Evolutionary conservation across 1,140 invertebrate species (phyloP), one percentile per base, ranked within the genome.

Genomic region (Drosophila punjabiensis): DNA sequence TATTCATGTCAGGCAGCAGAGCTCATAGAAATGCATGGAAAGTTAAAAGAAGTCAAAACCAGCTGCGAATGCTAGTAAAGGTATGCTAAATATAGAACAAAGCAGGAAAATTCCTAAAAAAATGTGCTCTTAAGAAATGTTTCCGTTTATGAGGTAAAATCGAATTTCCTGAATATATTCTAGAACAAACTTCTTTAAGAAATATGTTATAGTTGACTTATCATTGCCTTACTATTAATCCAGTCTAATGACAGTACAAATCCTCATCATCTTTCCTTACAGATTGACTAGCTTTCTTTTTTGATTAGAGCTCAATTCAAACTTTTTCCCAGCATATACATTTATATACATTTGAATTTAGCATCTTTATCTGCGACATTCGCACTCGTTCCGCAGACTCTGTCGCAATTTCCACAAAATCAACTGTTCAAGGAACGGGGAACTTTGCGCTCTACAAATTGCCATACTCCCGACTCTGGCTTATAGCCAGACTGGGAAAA

Each of bases 361-460:
- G 67, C 43, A 61, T 61, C 53, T 73, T 73, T 43, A 74, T 52
- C 70, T 73, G 69, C 55, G 47, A 73, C 69, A 73, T 52, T 73
- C 68, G 43, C 69, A 73, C 41, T 24, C 70, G 43, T 74, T 41
- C 30, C 41, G 14, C 68, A 33, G 16, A 32, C 68, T 20, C 45
- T n/a, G 33, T 73, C 67, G 70, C 70, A 74, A 28, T 73, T 60
- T 16, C 55, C 37, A 43, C 45, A 74, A 61, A 73, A 73, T 74
- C 70, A 52, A 61, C 45, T 52, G 53, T 30, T 30, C 65, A 11
- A 43, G 47, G 35, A 67, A 58, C 9, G 70, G 43, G 30, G 18
- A 74, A 61, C 70, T 73, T 73, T 73, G 16, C 67, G 32, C 16
- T 32, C 68, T 73, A 74, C 78, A 80, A 80, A 80, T 80, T 80